Percentiles rank a stretch among this genome's conserved stretches.
Conservation (phyloP, 2,797 vertebrate genomes). For the Cyclopterus lumpus region DNA sequence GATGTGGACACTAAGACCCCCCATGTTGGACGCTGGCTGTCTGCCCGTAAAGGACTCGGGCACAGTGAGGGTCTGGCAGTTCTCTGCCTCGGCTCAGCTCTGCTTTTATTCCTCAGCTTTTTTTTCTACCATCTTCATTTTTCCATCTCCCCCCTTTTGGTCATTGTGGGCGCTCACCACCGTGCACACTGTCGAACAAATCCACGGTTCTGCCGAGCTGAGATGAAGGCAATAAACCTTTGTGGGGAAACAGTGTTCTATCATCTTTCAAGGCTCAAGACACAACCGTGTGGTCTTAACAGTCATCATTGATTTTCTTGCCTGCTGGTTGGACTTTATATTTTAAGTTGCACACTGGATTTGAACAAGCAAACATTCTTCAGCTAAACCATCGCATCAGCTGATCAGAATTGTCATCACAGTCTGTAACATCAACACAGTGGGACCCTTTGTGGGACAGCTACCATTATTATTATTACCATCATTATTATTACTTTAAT, state of each 20-base stretch:
- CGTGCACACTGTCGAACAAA: background rate
- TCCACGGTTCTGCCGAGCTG: background rate
- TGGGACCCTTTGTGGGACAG: background rate
- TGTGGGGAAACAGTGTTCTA: constrained; percentile 10
- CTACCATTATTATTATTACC: too few species aligned
- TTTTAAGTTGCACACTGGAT: background rate
- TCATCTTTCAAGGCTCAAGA: background rate
- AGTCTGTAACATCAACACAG: background rate
- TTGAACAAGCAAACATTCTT: background rate
- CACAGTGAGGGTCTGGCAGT: constrained; percentile 58
- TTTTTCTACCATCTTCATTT: constrained; percentile 42
- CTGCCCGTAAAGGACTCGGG: constrained; percentile 37
- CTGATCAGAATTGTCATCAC: background rate
- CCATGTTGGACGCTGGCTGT: constrained; percentile 61
- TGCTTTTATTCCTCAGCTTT: constrained; percentile 49
- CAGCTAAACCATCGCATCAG: background rate
- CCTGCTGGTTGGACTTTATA: background rate
- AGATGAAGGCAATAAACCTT: constrained; percentile 6
- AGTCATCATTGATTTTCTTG: background rate
- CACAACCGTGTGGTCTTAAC: too few species aligned
- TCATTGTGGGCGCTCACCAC: background rate
- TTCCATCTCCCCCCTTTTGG: background rate
- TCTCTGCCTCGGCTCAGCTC: background rate
- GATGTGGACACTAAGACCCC: constrained; percentile 42
- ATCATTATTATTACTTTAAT: too few species aligned